Base-by-base conservation (phyloP, 2,888 invertebrate genomes). In the Sceliomorpha sp. region DNA sequence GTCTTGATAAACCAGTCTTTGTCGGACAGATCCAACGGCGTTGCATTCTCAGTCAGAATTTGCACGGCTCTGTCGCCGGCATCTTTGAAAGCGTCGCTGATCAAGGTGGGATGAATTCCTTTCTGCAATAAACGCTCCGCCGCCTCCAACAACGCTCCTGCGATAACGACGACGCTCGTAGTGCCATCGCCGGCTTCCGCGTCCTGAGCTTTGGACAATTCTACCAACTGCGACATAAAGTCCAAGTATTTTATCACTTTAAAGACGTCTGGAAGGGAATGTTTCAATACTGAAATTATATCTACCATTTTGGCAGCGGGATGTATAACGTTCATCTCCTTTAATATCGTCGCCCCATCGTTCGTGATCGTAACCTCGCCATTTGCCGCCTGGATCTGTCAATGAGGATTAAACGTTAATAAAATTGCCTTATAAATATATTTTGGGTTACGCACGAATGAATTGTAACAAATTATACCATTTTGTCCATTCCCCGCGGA, bases 351-450 rank as follows among this genome's bases (percentile, higher is more conserved):
- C 26, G 99, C 99, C 58, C 99, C 99, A 91, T 99, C 99, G 90
- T 99, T 99, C 50, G 99, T 99, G 71, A 99, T 99, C 1, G 98
- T 99, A 0, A 99, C 99, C 91, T 99, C 99, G 4, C 99, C 99
- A 90, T 97, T 98, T 26, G 93, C 93, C 26, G 97, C 91, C 91
- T 99, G 99, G 81, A 99, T 99, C 96, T 96, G 20, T 20, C 20
- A 20, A 4, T 20, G 5, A 20, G 20, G 5, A 20, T 20, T 20
- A 2, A 20, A 20, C n/a, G n/a, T n/a, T n/a, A n/a, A n/a, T n/a
- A n/a, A n/a, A n/a, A n/a, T n/a, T n/a, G n/a, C n/a, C n/a, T n/a
- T n/a, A n/a, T n/a, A n/a, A n/a, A n/a, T n/a, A n/a, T n/a, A n/a
- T n/a, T n/a, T n/a, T n/a, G n/a, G n/a, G n/a, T n/a, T n/a, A n/a